Base-by-base conservation (phyloP, 2,888 invertebrate species). In the Danaus chrysippus region DNA sequence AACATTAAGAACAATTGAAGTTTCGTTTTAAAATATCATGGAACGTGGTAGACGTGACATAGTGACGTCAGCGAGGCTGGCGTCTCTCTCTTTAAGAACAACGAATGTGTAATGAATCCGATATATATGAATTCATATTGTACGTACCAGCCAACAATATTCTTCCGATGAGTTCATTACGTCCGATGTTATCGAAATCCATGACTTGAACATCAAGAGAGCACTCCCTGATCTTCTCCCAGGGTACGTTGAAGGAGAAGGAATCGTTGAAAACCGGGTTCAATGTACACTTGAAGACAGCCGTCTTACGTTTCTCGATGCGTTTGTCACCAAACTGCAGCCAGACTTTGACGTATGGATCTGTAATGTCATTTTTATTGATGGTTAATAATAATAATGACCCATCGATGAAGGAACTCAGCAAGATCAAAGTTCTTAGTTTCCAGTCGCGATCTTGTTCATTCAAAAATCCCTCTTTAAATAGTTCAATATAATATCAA, bases 271-370 rank as follows among this genome's bases (percentile, higher is more conserved):
- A 98, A 65, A 98, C 95, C 0, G 98, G 98, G 90, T 98, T 98
- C 74, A 98, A 92, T 59, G 97, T 98, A 89, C 97, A 97, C 78
- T 96, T 97, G 86, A 96, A 97, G 79, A 97, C 96, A 67, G 97
- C 97, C 59, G 98, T 98, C 93, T 98, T 98, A 86, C 97, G 95
- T 80, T 98, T 98, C 89, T 98, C 98, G 74, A 98, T 96, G 73
- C 97, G 94, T 76, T 98, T 97, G 81, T 97, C 97, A 44, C 97
- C 98, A 78, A 98, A 97, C 77, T 97, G 97, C 54, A 98, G 93
- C 98, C 98, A 98, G 12, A 98, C 96, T 86, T 98, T 98, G n/a
- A 98, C 98, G 89, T 98, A 98, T 0, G 98, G 98, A 94, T 98
- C 98, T 98, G 92, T 53, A 92, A 92, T 67, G 19, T 5, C 42